These are phyloP conservation scores for Zonitis immaculata DNA, from an alignment of 2,888 invertebrate genomes.

Conservation along the genomic window DNA sequence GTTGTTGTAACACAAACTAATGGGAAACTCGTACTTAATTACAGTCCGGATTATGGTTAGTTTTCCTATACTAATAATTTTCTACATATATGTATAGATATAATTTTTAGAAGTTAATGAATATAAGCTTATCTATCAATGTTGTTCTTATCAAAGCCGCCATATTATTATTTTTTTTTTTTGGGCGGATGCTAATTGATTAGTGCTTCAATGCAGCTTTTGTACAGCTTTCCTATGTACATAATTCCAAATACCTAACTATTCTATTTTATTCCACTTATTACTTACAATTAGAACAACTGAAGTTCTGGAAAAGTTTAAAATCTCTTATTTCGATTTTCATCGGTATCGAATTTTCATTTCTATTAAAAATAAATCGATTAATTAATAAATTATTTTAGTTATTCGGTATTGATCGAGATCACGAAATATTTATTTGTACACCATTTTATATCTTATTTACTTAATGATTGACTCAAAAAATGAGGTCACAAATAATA, in stretches of 20 bases:
- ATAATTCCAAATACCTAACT: too few relatives aligned
- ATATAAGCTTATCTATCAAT: constrained; percentile 10
- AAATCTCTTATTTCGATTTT: too few relatives aligned
- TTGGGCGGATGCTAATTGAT: constrained; percentile 4
- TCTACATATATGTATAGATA: too few relatives aligned
- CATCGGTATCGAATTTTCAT: too few relatives aligned
- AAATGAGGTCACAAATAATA: constrained; percentile 2
- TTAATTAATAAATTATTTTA: too few relatives aligned
- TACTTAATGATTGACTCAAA: constrained; percentile 12
- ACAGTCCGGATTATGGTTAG: constrained; percentile 38
- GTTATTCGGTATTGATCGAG: too few relatives aligned
- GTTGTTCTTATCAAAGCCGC: constrained; percentile 2
- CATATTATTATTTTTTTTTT: too few relatives aligned
- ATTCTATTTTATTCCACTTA: too few relatives aligned
- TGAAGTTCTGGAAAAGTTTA: too few relatives aligned
- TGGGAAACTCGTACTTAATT: constrained; percentile 32
- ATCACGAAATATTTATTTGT: too few relatives aligned
- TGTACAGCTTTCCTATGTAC: not conserved
- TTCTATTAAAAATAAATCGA: too few relatives aligned
- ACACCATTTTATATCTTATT: constrained; percentile 18
- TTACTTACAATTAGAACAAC: too few relatives aligned
- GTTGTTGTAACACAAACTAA: constrained; percentile 15
- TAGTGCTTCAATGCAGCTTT: not conserved
- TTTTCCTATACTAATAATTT: constrained; percentile 21
- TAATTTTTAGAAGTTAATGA: not conserved